Evolutionary conservation across 2,797 vertebrate genomes (phyloP), one percentile per base, ranked within the genome.

Genomic region (Ptychobarbus kaznakovi): DNA sequence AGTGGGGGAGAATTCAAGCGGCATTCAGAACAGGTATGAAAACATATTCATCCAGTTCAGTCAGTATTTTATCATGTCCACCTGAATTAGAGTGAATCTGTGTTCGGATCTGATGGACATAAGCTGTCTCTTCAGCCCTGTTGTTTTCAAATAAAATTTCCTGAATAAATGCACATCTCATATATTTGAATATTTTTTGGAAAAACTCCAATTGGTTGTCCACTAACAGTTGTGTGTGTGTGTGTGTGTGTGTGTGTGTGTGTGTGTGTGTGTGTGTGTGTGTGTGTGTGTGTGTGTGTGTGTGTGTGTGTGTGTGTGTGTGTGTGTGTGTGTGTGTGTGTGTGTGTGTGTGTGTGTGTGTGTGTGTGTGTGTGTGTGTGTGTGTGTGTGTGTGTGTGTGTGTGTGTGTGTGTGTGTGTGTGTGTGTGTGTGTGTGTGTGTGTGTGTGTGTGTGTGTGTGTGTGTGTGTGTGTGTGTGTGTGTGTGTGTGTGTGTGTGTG

Each of bases 11-110:
- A 73, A 94, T 69, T 58, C 72, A 0, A 94, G 90, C 25, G 95
- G 95, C 5, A 87, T 93, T 0, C 95, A 96, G 86, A 96, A 96
- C 94, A 93, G 95, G 95, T 95, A 7, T 46, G 80, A 51, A 63
- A 61, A 35, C 4, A 12, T 1, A 7, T 25, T 38, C 13, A 11
- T 65, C 20, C 53, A 74, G 4, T 25, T 28, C 42, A 28, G 56
- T n/a, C 38, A 42, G n/a, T 73, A 38, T 42, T 25, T 22, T 20
- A 16, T 73, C 12, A 16, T 38, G 9, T 66, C 32, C 9, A 16
- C 15, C n/a, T 56, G 8, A 35, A 32, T 16, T 35, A 32, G 61
- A 32, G 13, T 65, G 6, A 65, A 3, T 65, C 25, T 16, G 0
- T 65, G 25, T 3, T 65, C 28, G 32, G 28, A 35, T 53, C 63